Evolutionary conservation across 2,888 invertebrate genomes (phyloP), one percentile per base, ranked within the genome.

Genomic region (Drosophila pegasa): DNA sequence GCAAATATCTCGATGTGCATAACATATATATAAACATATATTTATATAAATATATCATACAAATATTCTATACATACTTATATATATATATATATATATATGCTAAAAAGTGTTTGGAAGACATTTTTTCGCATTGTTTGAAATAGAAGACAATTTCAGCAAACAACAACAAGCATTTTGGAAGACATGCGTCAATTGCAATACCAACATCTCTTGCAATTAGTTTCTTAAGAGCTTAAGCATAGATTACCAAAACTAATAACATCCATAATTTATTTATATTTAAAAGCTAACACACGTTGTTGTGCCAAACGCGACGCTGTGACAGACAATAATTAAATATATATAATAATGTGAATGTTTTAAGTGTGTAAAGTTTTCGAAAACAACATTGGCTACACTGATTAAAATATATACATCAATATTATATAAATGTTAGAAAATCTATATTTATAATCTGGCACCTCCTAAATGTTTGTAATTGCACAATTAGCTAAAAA

Each of bases 291-390:
- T 70, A 78, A 70, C 84, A 84, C 84, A 83, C 84, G 84, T 81
- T 85, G 83, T 82, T 82, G 82, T 85, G 78, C 66, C 74, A 68
- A 86, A 86, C 88, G 83, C 87, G 89, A 91, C 90, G 92, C 92
- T 92, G 92, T 92, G 92, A 91, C 90, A 90, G 92, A 92, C 92
- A 92, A 92, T 92, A 92, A 92, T 85, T 87, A 81, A 80, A 75
- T 75, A 70, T 67, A 68, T 67, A 63, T 54, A 72, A 73, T 55
- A 74, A 72, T 27, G 43, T 47, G 68, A 63, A 61, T 43, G 67
- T 67, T 68, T 72, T 61, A 47, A 54, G 45, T 63, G 75, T 75
- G 65, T 75, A 67, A 64, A 67, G 55, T 69, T 69, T 70, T 22
- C 27, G 38, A 51, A 22, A 56, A 55, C 55, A 47, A 22, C 38